Percentiles rank a stretch among this genome's conserved stretches.
phyloP scores from a whole-genome alignment of 2,888 invertebrate genomes.

The Ophion ventricosus region DNA sequence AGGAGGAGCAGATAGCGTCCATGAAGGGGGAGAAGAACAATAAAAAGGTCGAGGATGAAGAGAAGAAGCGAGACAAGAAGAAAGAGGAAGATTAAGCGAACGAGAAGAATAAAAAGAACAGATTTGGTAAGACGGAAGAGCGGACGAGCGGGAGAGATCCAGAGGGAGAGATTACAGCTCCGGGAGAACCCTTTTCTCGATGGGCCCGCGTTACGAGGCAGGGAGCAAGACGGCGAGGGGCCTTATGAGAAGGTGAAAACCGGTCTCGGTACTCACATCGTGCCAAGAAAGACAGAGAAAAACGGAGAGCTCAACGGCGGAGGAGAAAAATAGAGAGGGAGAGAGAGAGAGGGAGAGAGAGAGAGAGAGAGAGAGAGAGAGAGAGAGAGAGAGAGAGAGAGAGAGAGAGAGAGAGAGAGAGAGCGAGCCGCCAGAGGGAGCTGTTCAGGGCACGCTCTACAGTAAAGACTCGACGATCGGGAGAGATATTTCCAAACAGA shows the following conservation, averaged over 20 bases:
- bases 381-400: background rate
- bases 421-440: conserved; percentile 43
- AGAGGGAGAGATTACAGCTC: conserved; percentile 19
- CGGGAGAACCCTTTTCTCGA: conserved; percentile 29
- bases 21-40: too few relatives aligned
- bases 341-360: background rate
- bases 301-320: background rate
- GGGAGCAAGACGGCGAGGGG: conserved; percentile 24
- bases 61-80: background rate
- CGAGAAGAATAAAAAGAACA: conserved; percentile 17
- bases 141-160: background rate
- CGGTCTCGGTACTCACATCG: conserved; percentile 68
- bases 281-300: conserved; percentile 10
- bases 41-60: background rate
- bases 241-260: conserved; percentile 67
- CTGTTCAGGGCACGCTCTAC: conserved; percentile 30
- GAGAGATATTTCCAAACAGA: conserved; percentile 46
- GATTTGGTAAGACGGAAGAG: background rate
- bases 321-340: conserved; percentile 11
- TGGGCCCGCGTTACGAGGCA: conserved; percentile 2
- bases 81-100: too few relatives aligned
- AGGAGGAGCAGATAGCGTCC: too few relatives aligned
- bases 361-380: conserved; percentile 14
- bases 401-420: conserved; percentile 1
- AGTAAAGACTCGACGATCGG: conserved; percentile 24